Evolutionary conservation across 2,888 invertebrate genomes (phyloP).

Genomic region (Dicroscelio sp.): DNA sequence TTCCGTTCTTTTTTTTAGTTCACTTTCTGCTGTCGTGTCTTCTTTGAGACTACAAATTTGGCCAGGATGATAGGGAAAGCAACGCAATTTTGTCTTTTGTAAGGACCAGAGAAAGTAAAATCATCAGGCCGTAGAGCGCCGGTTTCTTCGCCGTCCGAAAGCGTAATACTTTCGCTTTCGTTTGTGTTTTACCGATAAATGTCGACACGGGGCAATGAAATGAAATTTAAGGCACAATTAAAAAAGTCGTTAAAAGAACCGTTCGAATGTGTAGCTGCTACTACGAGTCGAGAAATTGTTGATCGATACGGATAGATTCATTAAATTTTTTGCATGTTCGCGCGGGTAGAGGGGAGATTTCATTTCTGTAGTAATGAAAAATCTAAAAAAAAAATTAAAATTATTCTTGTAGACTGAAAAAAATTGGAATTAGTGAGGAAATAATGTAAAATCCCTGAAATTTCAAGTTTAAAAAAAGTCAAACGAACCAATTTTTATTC

Average conservation of each 20-base stretch:
- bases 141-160: slow-evolving; percentile 83
- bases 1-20: no score
- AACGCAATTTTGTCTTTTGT: slow-evolving; percentile 77
- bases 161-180: slow-evolving; percentile 84
- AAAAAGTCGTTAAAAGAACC: slow-evolving; percentile 50
- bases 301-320: no score
- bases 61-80: slow-evolving; percentile 85
- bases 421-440: no score
- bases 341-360: no score
- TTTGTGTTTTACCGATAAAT: slow-evolving; percentile 76
- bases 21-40: no score
- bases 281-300: background rate
- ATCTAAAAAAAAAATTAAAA: no score
- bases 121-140: slow-evolving; percentile 82
- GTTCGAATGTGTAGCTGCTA: slow-evolving; percentile 48
- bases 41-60: background rate
- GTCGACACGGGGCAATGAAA: slow-evolving; percentile 57
- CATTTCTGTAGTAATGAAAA: no score
- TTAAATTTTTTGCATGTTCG: no score
- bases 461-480: no score
- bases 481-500: no score
- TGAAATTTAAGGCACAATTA: slow-evolving; percentile 62
- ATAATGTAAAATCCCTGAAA: no score
- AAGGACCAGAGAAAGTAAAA: slow-evolving; percentile 89
- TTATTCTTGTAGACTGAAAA: no score